These are phyloP conservation scores for Mamestra configurata DNA, from an alignment of 1,140 invertebrate genomes.

Conservation along the genomic window DNA sequence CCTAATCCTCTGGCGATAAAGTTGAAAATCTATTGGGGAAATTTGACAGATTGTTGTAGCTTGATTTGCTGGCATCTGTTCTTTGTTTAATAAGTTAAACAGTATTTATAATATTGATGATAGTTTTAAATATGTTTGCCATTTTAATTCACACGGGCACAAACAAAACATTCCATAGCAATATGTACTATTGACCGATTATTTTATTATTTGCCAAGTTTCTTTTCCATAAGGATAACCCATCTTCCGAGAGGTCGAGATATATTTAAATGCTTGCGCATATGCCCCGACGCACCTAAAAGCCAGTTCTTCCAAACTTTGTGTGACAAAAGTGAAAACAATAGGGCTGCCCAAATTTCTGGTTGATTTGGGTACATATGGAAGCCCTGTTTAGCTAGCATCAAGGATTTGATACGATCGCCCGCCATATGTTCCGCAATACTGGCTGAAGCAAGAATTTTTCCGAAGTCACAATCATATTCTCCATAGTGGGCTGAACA, in stretches of 20 bases:
- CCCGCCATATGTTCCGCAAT: conserved; percentile 80
- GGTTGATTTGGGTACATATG: conserved; percentile 78
- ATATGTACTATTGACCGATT: neutral
- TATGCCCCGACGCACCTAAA: conserved; percentile 64
- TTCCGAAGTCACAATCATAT: conserved; percentile 64
- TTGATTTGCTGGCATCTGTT: too few relatives aligned
- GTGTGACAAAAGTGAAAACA: conserved; percentile 72
- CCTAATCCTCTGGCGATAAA: too few relatives aligned
- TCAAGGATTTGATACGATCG: conserved; percentile 66
- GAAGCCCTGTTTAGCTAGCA: conserved; percentile 75
- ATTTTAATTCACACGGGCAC: too few relatives aligned
- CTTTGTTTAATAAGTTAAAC: too few relatives aligned
- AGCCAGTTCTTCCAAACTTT: conserved; percentile 73
- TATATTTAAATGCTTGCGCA: conserved; percentile 74
- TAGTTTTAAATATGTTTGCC: too few relatives aligned
- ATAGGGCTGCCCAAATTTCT: conserved; percentile 80
- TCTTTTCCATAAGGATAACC: conserved; percentile 79
- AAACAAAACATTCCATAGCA: neutral
- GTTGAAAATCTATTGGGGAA: too few relatives aligned
- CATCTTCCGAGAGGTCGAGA: conserved; percentile 73
- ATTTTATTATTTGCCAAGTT: conserved; percentile 63
- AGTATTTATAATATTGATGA: too few relatives aligned
- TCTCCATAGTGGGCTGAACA: conserved; percentile 62
- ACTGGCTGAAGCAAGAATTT: conserved; percentile 80
- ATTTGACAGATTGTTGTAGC: too few relatives aligned